Evolutionary conservation across 2,113 vertebrate genomes (phyloP).

Genomic region (Desmodus rotundus): DNA sequence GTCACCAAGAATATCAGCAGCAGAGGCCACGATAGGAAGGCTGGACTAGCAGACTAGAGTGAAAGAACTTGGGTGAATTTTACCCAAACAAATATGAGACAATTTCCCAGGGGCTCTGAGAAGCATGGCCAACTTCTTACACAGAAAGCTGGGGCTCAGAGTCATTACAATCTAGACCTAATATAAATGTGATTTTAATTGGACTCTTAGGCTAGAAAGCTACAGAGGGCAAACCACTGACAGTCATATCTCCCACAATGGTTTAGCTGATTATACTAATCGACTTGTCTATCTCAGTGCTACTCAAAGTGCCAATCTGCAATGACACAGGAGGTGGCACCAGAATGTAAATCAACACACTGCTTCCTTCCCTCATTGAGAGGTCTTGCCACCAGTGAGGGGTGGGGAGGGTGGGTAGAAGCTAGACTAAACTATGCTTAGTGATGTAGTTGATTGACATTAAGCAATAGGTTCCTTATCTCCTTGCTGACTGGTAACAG

Average conservation of each 20-base stretch:
- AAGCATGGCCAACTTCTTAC: background rate
- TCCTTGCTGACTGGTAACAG: background rate
- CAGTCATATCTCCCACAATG: background rate
- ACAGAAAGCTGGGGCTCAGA: background rate
- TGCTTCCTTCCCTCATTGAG: background rate
- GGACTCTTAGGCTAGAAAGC: background rate
- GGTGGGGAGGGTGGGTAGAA: too few species aligned
- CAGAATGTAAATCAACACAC: background rate
- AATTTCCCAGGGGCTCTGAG: background rate
- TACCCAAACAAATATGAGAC: background rate
- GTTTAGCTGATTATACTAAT: background rate
- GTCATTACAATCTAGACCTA: background rate
- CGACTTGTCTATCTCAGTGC: background rate
- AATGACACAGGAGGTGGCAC: background rate
- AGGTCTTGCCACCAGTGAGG: background rate
- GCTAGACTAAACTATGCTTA: background rate
- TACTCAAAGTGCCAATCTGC: background rate
- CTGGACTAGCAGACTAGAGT: background rate
- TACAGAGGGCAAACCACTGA: background rate
- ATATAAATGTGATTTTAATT: conserved; percentile 3
- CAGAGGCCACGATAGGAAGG: background rate
- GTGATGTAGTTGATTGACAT: background rate
- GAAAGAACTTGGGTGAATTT: conserved; percentile 12
- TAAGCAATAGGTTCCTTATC: background rate
- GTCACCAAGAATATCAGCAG: background rate